Conservation (phyloP, 2,113 vertebrate genomes). For the Carassius gibelio region DNA sequence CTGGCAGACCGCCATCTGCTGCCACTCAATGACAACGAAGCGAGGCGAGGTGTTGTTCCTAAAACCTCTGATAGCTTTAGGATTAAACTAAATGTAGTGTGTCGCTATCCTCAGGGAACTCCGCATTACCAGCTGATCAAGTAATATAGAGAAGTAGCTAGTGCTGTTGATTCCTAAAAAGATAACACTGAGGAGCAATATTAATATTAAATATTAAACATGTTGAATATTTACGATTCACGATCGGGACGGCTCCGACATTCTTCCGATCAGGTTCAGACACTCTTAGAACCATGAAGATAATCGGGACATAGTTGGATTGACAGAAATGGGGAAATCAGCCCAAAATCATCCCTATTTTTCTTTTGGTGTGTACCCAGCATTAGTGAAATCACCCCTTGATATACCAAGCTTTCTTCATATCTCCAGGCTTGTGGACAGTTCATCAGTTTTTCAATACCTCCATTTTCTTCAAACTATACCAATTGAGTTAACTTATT, state of each 20-base stretch:
- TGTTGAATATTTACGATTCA: too few species aligned
- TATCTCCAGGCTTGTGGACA: too few species aligned
- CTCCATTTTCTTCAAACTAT: too few species aligned
- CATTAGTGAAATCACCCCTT: not conserved
- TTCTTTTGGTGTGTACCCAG: too few species aligned
- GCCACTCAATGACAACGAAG: slow-evolving; percentile 5
- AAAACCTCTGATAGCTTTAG: not conserved
- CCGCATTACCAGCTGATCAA: not conserved
- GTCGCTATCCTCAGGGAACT: not conserved
- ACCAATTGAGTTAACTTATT: not conserved
- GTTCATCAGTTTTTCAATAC: too few species aligned
- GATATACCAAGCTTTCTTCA: not conserved
- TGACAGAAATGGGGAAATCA: too few species aligned
- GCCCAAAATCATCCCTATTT: too few species aligned
- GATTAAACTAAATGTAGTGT: not conserved
- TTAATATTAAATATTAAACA: not conserved
- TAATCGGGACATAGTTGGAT: too few species aligned
- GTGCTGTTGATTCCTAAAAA: not conserved
- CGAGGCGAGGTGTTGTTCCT: not conserved
- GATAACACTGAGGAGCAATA: not conserved
- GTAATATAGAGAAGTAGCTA: not conserved
- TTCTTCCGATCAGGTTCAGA: too few species aligned
- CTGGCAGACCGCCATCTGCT: slow-evolving; percentile 20
- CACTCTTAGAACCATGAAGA: too few species aligned
- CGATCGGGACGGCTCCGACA: too few species aligned